Percentiles rank a stretch among this genome's conserved stretches.
phyloP scores from a whole-genome alignment of 2,888 invertebrate species.

The Synanthedon andrenaeformis region DNA sequence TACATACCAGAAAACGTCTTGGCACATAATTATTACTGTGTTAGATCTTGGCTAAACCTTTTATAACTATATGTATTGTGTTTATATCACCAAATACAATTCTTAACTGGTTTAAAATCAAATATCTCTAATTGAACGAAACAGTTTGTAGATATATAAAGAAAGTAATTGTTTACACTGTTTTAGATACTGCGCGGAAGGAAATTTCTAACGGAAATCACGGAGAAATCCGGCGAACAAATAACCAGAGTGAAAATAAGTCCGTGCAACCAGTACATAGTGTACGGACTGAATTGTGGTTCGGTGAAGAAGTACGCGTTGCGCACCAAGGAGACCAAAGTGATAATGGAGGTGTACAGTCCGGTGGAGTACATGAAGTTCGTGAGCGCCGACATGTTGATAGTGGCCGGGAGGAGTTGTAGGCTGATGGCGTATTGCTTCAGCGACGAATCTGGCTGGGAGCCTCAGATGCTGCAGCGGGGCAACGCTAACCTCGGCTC shows the following conservation, averaged over 20 bases:
- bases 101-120: too few relatives aligned
- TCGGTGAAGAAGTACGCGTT: conserved; percentile 50
- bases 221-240: conserved; percentile 44
- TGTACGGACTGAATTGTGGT: conserved; percentile 59
- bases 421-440: conserved; percentile 52
- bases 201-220: conserved; percentile 50
- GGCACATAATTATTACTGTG: too few relatives aligned
- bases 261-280: conserved; percentile 59
- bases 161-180: neutral
- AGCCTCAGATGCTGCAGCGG: conserved; percentile 47
- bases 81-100: too few relatives aligned
- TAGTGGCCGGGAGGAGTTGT: conserved; percentile 50
- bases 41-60: too few relatives aligned
- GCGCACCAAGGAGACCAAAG: conserved; percentile 32
- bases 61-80: too few relatives aligned
- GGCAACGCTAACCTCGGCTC: conserved; percentile 52
- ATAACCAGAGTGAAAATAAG: conserved; percentile 60
- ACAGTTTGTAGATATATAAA: too few relatives aligned
- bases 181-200: conserved; percentile 57
- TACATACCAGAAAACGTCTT: too few relatives aligned
- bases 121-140: too few relatives aligned
- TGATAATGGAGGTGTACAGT: conserved; percentile 52
- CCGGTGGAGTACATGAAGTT: conserved; percentile 51
- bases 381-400: conserved; percentile 35
- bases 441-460: conserved; percentile 32